Conservation (phyloP, 2,797 vertebrate genomes). For the Onychomys leucogaster region DNA sequence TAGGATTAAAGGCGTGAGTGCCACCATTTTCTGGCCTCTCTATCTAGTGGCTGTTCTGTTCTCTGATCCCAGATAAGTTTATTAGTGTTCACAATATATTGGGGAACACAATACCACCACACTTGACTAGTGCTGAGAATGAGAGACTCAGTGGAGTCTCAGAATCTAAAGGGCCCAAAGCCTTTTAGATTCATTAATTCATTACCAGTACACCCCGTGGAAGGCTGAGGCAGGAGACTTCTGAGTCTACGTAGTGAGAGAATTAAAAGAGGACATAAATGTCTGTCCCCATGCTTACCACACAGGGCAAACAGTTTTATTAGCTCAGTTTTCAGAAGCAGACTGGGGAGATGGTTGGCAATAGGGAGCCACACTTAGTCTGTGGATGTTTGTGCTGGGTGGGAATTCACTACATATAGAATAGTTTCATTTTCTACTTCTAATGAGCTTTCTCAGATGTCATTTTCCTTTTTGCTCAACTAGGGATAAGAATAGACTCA, state of each 20-base stretch:
- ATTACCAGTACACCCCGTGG: background rate
- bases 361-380: constrained; percentile 70
- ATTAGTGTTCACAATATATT: too few relatives aligned
- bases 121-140: background rate
- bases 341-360: constrained; percentile 66
- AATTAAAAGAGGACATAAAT: background rate
- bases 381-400: constrained; percentile 64
- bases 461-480: constrained; percentile 57
- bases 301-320: constrained; percentile 63
- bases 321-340: constrained; percentile 71
- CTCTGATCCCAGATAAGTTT: too few relatives aligned
- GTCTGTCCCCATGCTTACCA: background rate
- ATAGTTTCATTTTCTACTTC: constrained; percentile 65
- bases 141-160: too few relatives aligned
- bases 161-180: background rate
- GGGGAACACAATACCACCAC: too few relatives aligned
- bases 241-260: background rate
- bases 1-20: too few relatives aligned
- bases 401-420: constrained; percentile 67
- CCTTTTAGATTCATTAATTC: constrained; percentile 54
- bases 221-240: background rate
- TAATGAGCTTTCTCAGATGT: constrained; percentile 71
- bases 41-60: too few relatives aligned
- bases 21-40: too few relatives aligned
- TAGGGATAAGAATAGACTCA: constrained; percentile 47